phyloP scores from a whole-genome alignment of 2,113 vertebrate species.

The Alosa alosa region DNA sequence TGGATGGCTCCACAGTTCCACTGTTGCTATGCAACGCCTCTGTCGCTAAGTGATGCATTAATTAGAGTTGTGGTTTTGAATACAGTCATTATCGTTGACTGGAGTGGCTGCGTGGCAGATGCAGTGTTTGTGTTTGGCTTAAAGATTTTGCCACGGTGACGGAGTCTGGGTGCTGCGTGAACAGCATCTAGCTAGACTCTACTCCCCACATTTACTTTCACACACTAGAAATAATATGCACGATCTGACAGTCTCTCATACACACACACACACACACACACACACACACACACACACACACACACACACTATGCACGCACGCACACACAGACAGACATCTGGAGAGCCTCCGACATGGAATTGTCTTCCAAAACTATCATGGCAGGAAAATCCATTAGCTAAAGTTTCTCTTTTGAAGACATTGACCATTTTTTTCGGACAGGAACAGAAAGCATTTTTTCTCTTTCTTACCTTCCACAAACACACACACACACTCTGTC shows the following conservation, averaged over 20 bases:
- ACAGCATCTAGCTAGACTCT: background rate
- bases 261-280: background rate
- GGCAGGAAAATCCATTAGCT: background rate
- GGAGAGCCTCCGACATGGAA: background rate
- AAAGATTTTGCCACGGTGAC: slow-evolving; percentile 27
- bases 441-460: background rate
- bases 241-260: background rate
- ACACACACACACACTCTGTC: background rate
- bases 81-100: slow-evolving; percentile 32
- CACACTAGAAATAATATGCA: background rate
- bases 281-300: background rate
- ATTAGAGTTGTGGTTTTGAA: slow-evolving; percentile 47
- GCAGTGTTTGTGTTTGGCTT: slow-evolving; percentile 33
- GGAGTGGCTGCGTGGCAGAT: slow-evolving; percentile 21
- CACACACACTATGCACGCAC: background rate
- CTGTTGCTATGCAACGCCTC: slow-evolving; percentile 52
- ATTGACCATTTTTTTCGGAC: background rate
- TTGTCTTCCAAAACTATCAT: background rate
- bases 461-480: background rate
- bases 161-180: background rate
- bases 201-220: background rate
- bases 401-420: background rate
- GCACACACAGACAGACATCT: background rate
- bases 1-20: slow-evolving; percentile 23
- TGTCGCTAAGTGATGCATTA: slow-evolving; percentile 48